Percentiles rank a stretch among this genome's conserved stretches.
These are phyloP conservation scores for Aplochiton taeniatus DNA, from an alignment of 2,797 vertebrate genomes.

Conservation along the genomic window DNA sequence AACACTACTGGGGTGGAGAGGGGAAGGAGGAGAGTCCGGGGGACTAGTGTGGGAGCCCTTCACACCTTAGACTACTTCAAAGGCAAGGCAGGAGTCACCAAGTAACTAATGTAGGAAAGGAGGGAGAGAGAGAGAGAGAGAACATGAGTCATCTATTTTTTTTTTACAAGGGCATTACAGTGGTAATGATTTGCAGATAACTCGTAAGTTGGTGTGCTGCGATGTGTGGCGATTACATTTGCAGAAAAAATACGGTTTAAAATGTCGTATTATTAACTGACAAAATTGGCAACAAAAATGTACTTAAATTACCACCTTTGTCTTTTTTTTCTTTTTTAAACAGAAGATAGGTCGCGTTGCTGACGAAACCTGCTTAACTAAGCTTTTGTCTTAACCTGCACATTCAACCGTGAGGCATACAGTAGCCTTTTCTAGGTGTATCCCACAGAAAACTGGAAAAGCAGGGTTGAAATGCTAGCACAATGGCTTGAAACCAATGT, in stretches of 20 bases:
- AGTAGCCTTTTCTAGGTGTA: background rate
- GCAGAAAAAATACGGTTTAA: no score
- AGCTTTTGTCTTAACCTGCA: no score
- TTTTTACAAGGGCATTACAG: slow-evolving; percentile 6
- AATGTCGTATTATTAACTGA: no score
- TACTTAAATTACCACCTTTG: no score
- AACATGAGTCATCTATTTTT: slow-evolving; percentile 31
- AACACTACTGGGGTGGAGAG: background rate
- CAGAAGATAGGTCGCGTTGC: no score
- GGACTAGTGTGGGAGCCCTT: slow-evolving; percentile 6
- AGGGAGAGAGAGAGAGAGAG: slow-evolving; percentile 6
- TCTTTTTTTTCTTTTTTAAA: no score
- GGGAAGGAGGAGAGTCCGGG: background rate
- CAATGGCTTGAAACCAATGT: background rate
- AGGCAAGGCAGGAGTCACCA: slow-evolving; percentile 34
- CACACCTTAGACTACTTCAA: slow-evolving; percentile 51
- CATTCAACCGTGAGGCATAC: background rate
- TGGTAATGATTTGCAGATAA: slow-evolving; percentile 13
- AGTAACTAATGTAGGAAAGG: slow-evolving; percentile 23
- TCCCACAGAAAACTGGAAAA: background rate
- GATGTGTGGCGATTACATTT: no score
- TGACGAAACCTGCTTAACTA: no score
- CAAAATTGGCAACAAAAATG: no score
- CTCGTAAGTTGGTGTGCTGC: background rate
- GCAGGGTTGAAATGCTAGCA: background rate